Percentiles rank a stretch among this genome's conserved stretches.
Conservation (phyloP, 2,113 vertebrate species). For the Bathybates hornii region DNA sequence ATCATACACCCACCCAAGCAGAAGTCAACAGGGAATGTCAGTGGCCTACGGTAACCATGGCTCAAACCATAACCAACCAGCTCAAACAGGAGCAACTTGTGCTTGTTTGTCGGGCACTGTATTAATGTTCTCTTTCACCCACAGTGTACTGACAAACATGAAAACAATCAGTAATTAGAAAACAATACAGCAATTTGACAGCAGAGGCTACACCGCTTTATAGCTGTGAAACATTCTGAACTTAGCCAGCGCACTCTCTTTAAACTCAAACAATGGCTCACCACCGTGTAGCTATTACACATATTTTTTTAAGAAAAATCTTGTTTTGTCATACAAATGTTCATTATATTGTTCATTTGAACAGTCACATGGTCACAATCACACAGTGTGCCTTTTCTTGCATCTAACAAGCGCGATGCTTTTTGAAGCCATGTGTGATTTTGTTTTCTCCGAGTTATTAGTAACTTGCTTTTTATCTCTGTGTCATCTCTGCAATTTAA, state of each 20-base stretch:
- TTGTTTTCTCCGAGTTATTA: neutral
- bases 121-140: neutral
- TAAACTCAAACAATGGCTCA: neutral
- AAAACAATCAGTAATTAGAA: neutral
- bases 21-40: conserved; percentile 31
- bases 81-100: neutral
- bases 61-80: neutral
- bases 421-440: neutral
- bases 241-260: neutral
- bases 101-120: neutral
- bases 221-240: neutral
- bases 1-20: conserved; percentile 44
- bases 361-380: neutral
- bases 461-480: neutral
- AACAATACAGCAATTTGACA: neutral
- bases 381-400: neutral
- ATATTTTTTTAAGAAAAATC: neutral
- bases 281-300: neutral
- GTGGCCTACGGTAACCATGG: neutral
- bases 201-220: neutral
- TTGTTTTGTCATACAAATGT: neutral
- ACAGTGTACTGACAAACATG: neutral
- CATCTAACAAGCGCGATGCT: neutral
- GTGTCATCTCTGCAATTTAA: neutral
- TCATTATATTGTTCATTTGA: neutral